Evolutionary conservation across 2,797 vertebrate species (phyloP).

Genomic region (Pteropus rufus): DNA sequence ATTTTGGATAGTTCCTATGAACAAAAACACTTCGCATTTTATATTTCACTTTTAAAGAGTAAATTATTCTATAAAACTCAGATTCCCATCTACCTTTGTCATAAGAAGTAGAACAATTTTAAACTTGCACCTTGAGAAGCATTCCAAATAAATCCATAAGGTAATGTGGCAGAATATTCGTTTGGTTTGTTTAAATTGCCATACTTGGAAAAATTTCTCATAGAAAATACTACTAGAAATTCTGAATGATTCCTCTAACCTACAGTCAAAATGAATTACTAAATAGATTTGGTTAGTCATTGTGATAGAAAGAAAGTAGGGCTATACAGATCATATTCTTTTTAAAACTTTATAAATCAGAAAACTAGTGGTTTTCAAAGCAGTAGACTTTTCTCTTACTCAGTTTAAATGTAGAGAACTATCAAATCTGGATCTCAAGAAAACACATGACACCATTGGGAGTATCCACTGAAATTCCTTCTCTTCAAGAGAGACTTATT

Average conservation of each 20-base stretch:
- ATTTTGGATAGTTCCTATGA: background rate
- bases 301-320: background rate
- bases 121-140: background rate
- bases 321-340: background rate
- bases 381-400: background rate
- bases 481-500: background rate
- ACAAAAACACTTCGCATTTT: constrained; percentile 5
- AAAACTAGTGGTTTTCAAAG: background rate
- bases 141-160: background rate
- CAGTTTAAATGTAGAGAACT: background rate
- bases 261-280: background rate
- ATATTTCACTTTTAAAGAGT: background rate
- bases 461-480: background rate
- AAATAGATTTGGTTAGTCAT: background rate
- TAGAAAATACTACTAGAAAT: constrained; percentile 22
- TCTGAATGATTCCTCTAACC: background rate
- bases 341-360: background rate
- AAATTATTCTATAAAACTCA: background rate
- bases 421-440: background rate
- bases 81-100: background rate
- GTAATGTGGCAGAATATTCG: background rate
- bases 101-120: background rate
- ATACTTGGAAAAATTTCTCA: background rate
- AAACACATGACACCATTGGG: background rate
- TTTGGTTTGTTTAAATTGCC: background rate